Evolutionary conservation across 2,888 invertebrate species (phyloP).

Genomic region (Caenorhabditis macrosperma): DNA sequence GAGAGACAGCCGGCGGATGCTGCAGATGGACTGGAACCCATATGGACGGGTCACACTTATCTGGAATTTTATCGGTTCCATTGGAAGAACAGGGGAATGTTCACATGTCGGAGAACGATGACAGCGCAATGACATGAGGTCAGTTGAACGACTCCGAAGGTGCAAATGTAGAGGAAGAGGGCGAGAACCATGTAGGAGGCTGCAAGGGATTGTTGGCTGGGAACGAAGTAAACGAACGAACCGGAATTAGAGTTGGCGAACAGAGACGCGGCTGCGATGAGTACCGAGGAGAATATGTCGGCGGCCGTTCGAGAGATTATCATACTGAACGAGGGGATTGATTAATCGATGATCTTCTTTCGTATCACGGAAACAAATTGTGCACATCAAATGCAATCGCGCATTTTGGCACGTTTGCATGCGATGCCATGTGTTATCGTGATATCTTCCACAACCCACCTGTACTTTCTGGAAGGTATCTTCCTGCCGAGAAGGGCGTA

Average conservation of each 20-base stretch:
- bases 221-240: not conserved
- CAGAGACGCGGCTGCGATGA: slow-evolving; percentile 63
- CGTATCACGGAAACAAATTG: too few relatives aligned
- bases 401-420: too few relatives aligned
- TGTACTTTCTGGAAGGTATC: slow-evolving; percentile 69
- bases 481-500: slow-evolving; percentile 61
- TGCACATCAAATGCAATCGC: too few relatives aligned
- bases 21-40: slow-evolving; percentile 66
- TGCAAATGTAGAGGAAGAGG: slow-evolving; percentile 70
- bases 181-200: slow-evolving; percentile 71
- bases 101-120: slow-evolving; percentile 70
- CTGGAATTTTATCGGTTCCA: slow-evolving; percentile 31
- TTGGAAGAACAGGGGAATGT: not conserved
- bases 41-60: slow-evolving; percentile 69
- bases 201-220: slow-evolving; percentile 30
- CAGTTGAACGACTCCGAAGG: slow-evolving; percentile 70
- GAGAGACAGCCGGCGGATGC: slow-evolving; percentile 58
- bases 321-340: slow-evolving; percentile 62
- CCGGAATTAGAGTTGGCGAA: slow-evolving; percentile 61
- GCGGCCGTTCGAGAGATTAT: slow-evolving; percentile 62
- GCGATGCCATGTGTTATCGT: too few relatives aligned
- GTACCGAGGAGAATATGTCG: slow-evolving; percentile 64
- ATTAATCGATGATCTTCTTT: too few relatives aligned
- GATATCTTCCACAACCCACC: too few relatives aligned
- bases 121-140: slow-evolving; percentile 69